Conservation (phyloP, 2,113 vertebrate species). For the Callopanchax toddi region DNA sequence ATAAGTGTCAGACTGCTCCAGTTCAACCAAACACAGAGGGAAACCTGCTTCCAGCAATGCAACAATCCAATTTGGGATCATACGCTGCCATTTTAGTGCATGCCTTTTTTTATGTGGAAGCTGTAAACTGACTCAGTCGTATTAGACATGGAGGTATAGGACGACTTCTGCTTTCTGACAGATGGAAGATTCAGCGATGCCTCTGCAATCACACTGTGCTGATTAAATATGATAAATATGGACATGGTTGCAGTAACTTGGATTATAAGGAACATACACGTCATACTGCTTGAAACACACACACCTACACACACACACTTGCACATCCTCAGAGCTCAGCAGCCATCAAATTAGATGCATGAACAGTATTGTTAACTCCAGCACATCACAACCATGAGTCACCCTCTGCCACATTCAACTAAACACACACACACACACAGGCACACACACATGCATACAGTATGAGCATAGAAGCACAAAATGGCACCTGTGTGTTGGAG, state of each 20-base stretch:
- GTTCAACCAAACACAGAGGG: neutral
- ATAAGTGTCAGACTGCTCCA: neutral
- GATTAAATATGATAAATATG: slow-evolving; percentile 14
- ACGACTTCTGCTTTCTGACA: slow-evolving; percentile 29
- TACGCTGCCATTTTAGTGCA: slow-evolving; percentile 36
- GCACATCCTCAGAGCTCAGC: slow-evolving; percentile 37
- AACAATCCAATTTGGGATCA: slow-evolving; percentile 3
- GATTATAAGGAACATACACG: slow-evolving; percentile 42
- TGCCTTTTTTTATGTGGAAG: slow-evolving; percentile 10
- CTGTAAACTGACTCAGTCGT: slow-evolving; percentile 9
- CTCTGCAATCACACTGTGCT: neutral
- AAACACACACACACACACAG: slow-evolving; percentile 12
- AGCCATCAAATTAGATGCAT: slow-evolving; percentile 58
- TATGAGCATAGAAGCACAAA: slow-evolving; percentile 62
- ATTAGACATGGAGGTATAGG: slow-evolving; percentile 35
- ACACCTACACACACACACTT: slow-evolving; percentile 29
- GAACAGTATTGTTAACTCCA: slow-evolving; percentile 64
- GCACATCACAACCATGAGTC: slow-evolving; percentile 68
- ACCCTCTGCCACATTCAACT: slow-evolving; percentile 55
- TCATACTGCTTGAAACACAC: slow-evolving; percentile 28
- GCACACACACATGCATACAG: slow-evolving; percentile 7
- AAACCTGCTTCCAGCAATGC: neutral
- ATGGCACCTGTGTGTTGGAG: slow-evolving; percentile 70
- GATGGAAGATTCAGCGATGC: slow-evolving; percentile 12
- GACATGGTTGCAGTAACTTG: slow-evolving; percentile 33